Evolutionary conservation across 2,888 invertebrate species (phyloP).

Genomic region (Prostheceraeus crozeri): DNA sequence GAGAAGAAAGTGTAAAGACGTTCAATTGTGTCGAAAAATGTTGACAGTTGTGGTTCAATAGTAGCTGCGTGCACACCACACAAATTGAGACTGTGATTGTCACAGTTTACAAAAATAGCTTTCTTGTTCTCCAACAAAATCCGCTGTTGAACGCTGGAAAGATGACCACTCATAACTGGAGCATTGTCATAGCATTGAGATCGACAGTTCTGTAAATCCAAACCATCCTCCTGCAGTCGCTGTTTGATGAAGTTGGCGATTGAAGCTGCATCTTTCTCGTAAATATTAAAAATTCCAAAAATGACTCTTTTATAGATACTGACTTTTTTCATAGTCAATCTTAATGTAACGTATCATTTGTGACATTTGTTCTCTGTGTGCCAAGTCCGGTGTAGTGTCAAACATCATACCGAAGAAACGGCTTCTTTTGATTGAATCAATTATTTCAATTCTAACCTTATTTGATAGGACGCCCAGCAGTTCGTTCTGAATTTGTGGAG

Average conservation of each 20-base stretch:
- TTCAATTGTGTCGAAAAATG: too few species aligned
- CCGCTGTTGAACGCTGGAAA: background rate
- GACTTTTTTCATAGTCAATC: conserved; percentile 1
- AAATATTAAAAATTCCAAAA: conserved; percentile 4
- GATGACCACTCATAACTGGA: background rate
- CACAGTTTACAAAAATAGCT: too few species aligned
- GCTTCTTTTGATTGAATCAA: conserved; percentile 4
- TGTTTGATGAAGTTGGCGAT: background rate
- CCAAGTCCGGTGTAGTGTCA: background rate
- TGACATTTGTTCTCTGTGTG: conserved; percentile 19
- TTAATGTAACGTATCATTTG: conserved; percentile 5
- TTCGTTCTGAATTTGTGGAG: conserved; percentile 24
- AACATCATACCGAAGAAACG: conserved; percentile 2
- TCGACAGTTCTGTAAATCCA: conserved; percentile 21
- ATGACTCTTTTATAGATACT: conserved; percentile 17
- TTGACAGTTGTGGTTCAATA: too few species aligned
- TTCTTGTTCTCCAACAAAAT: too few species aligned
- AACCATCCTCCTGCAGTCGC: background rate
- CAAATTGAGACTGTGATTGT: too few species aligned
- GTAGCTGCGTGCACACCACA: too few species aligned
- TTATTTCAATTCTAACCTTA: conserved; percentile 2
- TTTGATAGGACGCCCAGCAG: background rate
- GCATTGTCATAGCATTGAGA: conserved; percentile 25
- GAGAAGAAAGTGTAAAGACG: too few species aligned
- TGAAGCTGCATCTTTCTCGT: conserved; percentile 2